Conservation (phyloP, 1,140 invertebrate genomes). For the Drosophila pachea region DNA sequence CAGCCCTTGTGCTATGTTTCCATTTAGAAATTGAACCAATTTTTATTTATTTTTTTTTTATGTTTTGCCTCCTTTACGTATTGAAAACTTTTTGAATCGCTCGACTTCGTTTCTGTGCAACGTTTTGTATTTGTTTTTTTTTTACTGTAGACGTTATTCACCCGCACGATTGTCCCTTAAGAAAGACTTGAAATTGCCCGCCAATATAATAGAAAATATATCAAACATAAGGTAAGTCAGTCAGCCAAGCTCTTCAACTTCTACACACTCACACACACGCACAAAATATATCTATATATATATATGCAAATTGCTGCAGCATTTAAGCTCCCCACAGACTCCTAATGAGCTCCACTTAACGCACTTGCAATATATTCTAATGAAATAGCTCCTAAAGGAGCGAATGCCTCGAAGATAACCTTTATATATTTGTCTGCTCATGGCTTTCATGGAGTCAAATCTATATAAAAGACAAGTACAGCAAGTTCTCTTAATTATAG, state of each 20-base stretch:
- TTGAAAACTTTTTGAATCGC: slow-evolving; percentile 43
- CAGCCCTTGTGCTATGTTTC: no score
- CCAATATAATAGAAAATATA: slow-evolving; percentile 86
- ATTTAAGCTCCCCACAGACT: neutral
- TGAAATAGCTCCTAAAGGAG: no score
- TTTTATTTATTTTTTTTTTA: slow-evolving; percentile 7
- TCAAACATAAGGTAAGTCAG: slow-evolving; percentile 85
- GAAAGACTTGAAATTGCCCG: slow-evolving; percentile 85
- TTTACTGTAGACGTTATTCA: slow-evolving; percentile 86
- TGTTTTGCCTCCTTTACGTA: slow-evolving; percentile 9
- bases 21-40: neutral
- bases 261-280: slow-evolving; percentile 5
- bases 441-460: no score
- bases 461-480: no score
- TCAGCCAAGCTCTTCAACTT: slow-evolving; percentile 25
- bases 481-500: no score
- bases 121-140: slow-evolving; percentile 65
- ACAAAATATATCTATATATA: slow-evolving; percentile 22
- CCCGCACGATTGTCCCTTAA: slow-evolving; percentile 87
- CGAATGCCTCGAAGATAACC: no score
- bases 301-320: slow-evolving; percentile 7
- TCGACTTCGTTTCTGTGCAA: slow-evolving; percentile 58
- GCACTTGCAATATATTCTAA: no score
- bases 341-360: neutral
- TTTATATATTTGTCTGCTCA: no score